Base-by-base conservation (phyloP, 2,888 invertebrate genomes). In the Cheilosia soror region DNA sequence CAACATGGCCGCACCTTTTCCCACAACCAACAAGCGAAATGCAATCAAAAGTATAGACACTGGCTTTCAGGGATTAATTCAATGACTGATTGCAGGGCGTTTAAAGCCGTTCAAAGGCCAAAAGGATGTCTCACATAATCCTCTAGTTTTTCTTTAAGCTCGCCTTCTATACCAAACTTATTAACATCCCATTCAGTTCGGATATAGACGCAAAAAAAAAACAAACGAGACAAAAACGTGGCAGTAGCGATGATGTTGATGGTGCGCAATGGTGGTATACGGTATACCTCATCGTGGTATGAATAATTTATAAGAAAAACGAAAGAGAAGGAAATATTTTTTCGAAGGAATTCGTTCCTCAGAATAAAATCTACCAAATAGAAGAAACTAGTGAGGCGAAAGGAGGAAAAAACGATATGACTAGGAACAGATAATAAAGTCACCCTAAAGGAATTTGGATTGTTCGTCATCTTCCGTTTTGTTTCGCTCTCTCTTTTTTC, bases 401-500 rank as follows among this genome's bases (percentile, higher is more conserved):
- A 37, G n/a, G 37, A 58, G 68, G 68, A 75, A 57, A 57, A 73
- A 66, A n/a, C 80, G 42, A 85, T 77, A 76, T 73, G 85, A 81
- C 76, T 85, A 58, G 44, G 76, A 85, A 85, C 80, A 81, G 81
- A 85, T 85, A 85, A 85, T 85, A 85, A 81, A 85, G 85, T 85
- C 85, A 85, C 85, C 85, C 85, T 85, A 62, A 85, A 85, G 85
- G 85, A 85, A 85, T 85, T 81, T 68, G 85, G 72, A 85, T 81
- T 85, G 85, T 77, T 81, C 81, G 81, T 81, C 81, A 80, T 85
- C 69, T 71, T 49, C 44, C 47, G 31, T 37, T 63, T 40, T 20
- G 51, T 58, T 55, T 73, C 40, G 31, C 47, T 62, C 7, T 60
- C 44, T 37, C 58, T 60, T 69, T 60, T 55, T 37, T 55, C 62